A percentile compares a stretch with the other conserved stretches of the same genome.
Evolutionary conservation across 2,113 vertebrate species (phyloP).

Genomic region (Copsychus sechellarum): DNA sequence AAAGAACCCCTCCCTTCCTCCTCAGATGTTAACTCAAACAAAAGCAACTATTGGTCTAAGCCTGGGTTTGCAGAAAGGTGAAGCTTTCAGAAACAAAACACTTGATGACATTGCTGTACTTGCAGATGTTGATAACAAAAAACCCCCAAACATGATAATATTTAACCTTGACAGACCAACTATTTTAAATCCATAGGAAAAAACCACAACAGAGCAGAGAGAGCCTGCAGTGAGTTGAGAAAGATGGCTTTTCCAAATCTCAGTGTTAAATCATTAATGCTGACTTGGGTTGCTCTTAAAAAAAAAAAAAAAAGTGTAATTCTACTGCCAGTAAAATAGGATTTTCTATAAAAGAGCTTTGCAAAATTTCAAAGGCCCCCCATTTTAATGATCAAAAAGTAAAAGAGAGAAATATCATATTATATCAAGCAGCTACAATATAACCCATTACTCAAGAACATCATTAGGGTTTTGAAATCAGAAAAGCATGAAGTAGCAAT

Average conservation of each 20-base stretch:
- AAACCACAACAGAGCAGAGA: not conserved
- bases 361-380: not conserved
- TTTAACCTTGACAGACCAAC: not conserved
- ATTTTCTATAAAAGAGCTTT: not conserved
- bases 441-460: not conserved
- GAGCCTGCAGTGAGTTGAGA: not conserved
- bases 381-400: not conserved
- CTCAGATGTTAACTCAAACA: not conserved
- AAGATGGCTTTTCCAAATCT: not conserved
- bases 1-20: not conserved
- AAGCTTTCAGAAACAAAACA: not conserved
- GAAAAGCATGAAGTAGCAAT: not conserved
- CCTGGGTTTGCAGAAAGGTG: not conserved
- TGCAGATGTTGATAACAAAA: not conserved
- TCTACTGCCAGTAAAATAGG: not conserved
- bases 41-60: not conserved
- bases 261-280: not conserved
- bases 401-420: not conserved
- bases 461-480: not conserved
- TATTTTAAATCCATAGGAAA: not conserved
- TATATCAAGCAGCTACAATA: not conserved
- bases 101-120: not conserved
- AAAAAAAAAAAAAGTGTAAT: not conserved
- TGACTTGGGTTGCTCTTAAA: not conserved
- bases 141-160: rapidly evolving